Evolutionary conservation across 1,140 invertebrate genomes (phyloP).

Genomic region (Elysia chlorotica): DNA sequence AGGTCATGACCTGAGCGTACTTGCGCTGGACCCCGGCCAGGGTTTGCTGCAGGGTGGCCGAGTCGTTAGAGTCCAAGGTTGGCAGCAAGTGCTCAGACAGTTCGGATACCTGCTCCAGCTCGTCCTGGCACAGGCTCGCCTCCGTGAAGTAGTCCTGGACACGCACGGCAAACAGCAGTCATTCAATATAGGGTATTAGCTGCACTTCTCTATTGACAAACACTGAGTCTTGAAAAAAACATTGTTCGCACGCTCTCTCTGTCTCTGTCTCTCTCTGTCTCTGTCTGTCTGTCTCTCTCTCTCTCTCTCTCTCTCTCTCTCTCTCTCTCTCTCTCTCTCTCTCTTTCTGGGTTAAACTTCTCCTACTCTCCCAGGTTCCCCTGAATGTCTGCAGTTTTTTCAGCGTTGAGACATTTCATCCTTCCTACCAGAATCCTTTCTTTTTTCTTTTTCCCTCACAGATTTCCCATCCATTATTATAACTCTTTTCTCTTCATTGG

Average conservation of each 20-base stretch:
- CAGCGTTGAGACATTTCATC: no score
- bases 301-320: neutral
- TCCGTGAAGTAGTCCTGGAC: slow-evolving; percentile 54
- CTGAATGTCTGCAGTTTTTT: no score
- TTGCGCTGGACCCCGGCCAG: slow-evolving; percentile 46
- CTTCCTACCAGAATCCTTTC: no score
- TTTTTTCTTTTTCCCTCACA: no score
- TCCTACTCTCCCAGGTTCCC: no score
- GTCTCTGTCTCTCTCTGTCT: neutral
- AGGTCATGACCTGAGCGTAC: slow-evolving; percentile 38
- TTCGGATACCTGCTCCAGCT: slow-evolving; percentile 53
- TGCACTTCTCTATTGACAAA: neutral
- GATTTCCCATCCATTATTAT: no score
- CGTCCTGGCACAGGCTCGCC: slow-evolving; percentile 53
- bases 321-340: neutral
- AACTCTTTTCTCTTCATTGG: no score
- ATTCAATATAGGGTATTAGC: neutral
- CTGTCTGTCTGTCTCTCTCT: neutral
- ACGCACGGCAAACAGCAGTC: neutral
- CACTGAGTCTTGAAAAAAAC: no score
- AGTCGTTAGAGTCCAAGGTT: slow-evolving; percentile 54
- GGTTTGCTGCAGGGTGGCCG: slow-evolving; percentile 49
- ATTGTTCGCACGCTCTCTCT: neutral
- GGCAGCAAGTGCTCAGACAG: slow-evolving; percentile 48
- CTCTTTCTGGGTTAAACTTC: no score